Percentiles rank a stretch among this genome's conserved stretches.
These are phyloP conservation scores for Athripsodes cinereus DNA, from an alignment of 2,888 invertebrate genomes.

Conservation along the genomic window DNA sequence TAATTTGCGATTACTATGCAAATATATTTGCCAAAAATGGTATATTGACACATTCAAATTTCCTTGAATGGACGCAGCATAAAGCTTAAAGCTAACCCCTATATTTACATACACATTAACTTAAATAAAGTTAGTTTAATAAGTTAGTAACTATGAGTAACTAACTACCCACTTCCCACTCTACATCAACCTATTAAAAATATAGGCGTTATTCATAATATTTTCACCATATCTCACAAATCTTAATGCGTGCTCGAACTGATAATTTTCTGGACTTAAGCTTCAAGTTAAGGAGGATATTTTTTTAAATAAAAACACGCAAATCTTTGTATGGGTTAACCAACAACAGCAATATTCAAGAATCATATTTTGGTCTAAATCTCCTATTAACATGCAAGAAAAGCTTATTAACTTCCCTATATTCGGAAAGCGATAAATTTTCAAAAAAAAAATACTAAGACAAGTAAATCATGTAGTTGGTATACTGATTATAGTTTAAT, in stretches of 20 bases:
- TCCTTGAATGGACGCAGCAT: too few relatives aligned
- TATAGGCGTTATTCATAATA: not conserved
- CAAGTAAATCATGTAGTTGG: not conserved
- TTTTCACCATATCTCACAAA: not conserved
- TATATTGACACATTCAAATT: too few relatives aligned
- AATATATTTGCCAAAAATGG: too few relatives aligned
- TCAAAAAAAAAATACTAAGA: not conserved
- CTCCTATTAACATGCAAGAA: not conserved
- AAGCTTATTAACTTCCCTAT: not conserved
- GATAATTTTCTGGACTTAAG: conserved; percentile 1
- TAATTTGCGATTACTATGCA: too few relatives aligned
- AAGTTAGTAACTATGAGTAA: too few relatives aligned
- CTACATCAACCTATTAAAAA: not conserved
- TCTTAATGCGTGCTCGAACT: not conserved
- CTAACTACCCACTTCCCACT: too few relatives aligned
- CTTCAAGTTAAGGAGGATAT: not conserved
- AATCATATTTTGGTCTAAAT: not conserved
- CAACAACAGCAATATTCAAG: not conserved
- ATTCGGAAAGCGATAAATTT: not conserved
- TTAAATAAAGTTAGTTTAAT: not conserved
- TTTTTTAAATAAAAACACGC: not conserved
- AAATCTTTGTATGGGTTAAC: not conserved
- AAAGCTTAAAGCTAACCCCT: not conserved
- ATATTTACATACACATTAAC: not conserved
- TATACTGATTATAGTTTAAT: not conserved